A percentile compares a stretch with the other conserved stretches of the same genome.
Evolutionary conservation across 1,140 invertebrate species (phyloP).

Genomic region (Ptiloglossa arizonensis): DNA sequence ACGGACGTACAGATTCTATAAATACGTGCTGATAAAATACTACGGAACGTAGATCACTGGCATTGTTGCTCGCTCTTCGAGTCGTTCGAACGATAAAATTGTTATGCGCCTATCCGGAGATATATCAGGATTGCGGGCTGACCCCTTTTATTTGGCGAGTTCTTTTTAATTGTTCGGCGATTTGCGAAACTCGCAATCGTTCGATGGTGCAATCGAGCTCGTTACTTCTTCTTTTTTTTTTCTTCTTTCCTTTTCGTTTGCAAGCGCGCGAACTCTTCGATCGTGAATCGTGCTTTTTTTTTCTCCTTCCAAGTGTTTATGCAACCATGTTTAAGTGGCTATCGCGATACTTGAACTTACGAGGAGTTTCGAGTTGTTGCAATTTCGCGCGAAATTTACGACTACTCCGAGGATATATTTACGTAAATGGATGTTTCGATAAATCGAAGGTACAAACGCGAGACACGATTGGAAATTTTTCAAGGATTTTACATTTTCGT

Average conservation of each 20-base stretch:
- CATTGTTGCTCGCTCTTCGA: not conserved
- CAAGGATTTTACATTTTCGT: too few species aligned
- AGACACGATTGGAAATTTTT: too few species aligned
- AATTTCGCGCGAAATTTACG: too few species aligned
- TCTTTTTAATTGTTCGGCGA: constrained; percentile 12
- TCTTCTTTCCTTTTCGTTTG: too few species aligned
- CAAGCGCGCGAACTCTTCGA: not conserved
- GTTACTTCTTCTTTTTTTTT: not conserved
- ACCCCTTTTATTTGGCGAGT: constrained; percentile 5
- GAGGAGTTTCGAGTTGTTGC: too few species aligned
- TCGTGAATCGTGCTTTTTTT: not conserved
- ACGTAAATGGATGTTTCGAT: too few species aligned
- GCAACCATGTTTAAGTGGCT: not conserved
- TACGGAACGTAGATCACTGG: not conserved
- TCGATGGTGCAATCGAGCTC: not conserved
- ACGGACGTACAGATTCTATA: too few species aligned
- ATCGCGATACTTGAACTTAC: too few species aligned
- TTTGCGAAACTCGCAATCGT: constrained; percentile 11
- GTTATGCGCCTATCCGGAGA: not conserved
- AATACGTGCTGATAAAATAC: not conserved
- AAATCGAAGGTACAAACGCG: too few species aligned
- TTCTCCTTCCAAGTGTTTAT: not conserved
- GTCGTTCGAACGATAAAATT: not conserved
- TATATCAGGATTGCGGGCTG: constrained; percentile 10
- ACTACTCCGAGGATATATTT: too few species aligned